Evolutionary conservation across 2,797 vertebrate genomes (phyloP), one percentile per base, ranked within the genome.

Genomic region (Hypotaenidia philippensis): DNA sequence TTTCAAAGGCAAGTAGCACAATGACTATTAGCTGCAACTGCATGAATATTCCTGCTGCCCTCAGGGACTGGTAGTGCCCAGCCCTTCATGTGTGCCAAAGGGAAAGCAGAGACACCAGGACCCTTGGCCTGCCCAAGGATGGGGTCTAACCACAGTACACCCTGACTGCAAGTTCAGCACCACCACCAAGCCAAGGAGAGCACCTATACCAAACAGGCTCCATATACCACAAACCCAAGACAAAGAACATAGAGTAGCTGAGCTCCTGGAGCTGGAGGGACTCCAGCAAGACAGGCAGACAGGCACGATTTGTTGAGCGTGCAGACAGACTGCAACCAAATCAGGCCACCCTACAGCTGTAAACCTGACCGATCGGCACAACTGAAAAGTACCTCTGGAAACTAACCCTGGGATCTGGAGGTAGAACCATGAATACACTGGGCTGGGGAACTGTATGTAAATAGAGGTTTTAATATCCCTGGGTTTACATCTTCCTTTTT

Each of bases 401-500:
- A 91, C 50, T 60, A 93, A 69, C 13, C 49, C 57, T 52, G 44
- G 49, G 50, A 93, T 82, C 29, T 29, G 29, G 83, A 60, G 34
- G 52, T 2, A 81, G 71, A 87, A 61, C 72, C 83, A 10, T 15
- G 77, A 86, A 41, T 22, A 65, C 40, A 56, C 44, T n/a, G 6
- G 89, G 64, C 77, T 81, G 27, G 61, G 32, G 53, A 97, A 91
- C 50, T 68, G 31, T 20, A 63, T 89, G 87, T 87, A 86, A 94
- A 91, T 68, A 91, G 89, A 94, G 63, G 50, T 66, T 96, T 96
- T 96, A 95, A 95, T 91, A 94, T 59, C 56, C 40, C 36, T 82
- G 63, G 63, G 38, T 97, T 93, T 90, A 93, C 87, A 89, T 94
- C 87, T 77, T 95, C 79, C 76, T 91, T 93, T 96, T 97, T 94